Conservation (phyloP, 2,888 invertebrate genomes). For the Luperina testacea region DNA sequence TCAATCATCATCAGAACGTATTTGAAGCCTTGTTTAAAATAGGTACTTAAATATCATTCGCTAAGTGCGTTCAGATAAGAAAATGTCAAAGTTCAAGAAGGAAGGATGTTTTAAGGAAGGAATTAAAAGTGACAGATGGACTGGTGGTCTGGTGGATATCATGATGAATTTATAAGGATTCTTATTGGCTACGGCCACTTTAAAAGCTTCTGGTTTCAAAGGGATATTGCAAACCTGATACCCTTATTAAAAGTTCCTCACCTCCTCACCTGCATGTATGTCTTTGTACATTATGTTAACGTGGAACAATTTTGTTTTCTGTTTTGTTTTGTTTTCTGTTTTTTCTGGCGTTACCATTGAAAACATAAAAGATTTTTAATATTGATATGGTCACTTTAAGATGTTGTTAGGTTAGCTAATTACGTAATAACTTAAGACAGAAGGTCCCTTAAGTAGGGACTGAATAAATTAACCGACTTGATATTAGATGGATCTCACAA, state of each 20-base stretch:
- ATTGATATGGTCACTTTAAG: too few relatives aligned
- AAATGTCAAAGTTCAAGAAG: not conserved
- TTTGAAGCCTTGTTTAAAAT: slow-evolving; percentile 10
- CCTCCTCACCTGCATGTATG: not conserved
- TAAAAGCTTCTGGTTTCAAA: slow-evolving; percentile 18
- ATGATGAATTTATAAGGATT: slow-evolving; percentile 36
- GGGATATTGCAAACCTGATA: slow-evolving; percentile 19
- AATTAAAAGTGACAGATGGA: slow-evolving; percentile 22
- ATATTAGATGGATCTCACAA: too few relatives aligned
- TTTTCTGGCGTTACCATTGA: too few relatives aligned
- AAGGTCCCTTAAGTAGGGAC: too few relatives aligned
- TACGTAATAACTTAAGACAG: too few relatives aligned
- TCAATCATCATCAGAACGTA: slow-evolving; percentile 26
- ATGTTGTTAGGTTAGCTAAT: too few relatives aligned
- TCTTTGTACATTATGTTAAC: not conserved
- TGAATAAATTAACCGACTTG: too few relatives aligned
- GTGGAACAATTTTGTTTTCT: not conserved
- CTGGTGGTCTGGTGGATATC: slow-evolving; percentile 16
- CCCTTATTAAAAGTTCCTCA: not conserved
- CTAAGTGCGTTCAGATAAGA: not conserved
- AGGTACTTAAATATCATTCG: not conserved
- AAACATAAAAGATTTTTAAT: too few relatives aligned
- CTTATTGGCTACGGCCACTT: not conserved
- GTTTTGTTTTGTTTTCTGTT: too few relatives aligned
- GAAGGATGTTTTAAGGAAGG: slow-evolving; percentile 15